A percentile compares a stretch with the other conserved stretches of the same genome.
Conservation (phyloP, 30 jellyfish, hydroid and myxozoan species). For the Aurelia sp. region DNA sequence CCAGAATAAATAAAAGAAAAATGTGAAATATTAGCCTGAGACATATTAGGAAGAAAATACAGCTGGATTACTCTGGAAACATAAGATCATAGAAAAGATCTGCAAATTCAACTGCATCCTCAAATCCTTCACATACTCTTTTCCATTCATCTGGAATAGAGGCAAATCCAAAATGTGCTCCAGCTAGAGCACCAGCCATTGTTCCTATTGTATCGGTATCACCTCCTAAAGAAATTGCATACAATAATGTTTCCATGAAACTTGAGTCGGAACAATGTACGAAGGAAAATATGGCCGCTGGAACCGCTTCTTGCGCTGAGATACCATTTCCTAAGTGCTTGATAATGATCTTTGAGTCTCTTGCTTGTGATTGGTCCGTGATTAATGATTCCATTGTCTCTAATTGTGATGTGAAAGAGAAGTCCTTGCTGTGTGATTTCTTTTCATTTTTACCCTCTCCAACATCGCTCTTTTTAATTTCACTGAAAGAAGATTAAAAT, state of each 20-base stretch:
- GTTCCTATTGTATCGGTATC: conserved; percentile 98
- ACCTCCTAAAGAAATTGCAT: conserved; percentile 93
- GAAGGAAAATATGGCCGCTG: conserved; percentile 91
- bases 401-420: conserved; percentile 73
- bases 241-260: conserved; percentile 78
- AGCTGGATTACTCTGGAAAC: neutral
- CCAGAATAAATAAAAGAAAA: too few relatives aligned
- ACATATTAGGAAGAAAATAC: too few relatives aligned
- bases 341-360: conserved; percentile 28
- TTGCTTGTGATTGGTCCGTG: neutral
- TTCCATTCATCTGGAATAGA: conserved; percentile 84
- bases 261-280: conserved; percentile 34
- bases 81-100: conserved; percentile 54
- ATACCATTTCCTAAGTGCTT: conserved; percentile 75
- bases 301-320: conserved; percentile 96
- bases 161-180: conserved; percentile 82
- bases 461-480: neutral
- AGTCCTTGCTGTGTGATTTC: conserved; percentile 53
- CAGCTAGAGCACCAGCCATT: conserved; percentile 98
- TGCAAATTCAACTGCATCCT: conserved; percentile 62
- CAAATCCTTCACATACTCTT: conserved; percentile 79
- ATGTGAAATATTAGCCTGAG: too few relatives aligned
- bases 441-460: neutral
- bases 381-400: conserved; percentile 41
- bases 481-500: conserved; percentile 40